Base-by-base conservation (phyloP, 2,888 invertebrate genomes). In the Elysia crispata region DNA sequence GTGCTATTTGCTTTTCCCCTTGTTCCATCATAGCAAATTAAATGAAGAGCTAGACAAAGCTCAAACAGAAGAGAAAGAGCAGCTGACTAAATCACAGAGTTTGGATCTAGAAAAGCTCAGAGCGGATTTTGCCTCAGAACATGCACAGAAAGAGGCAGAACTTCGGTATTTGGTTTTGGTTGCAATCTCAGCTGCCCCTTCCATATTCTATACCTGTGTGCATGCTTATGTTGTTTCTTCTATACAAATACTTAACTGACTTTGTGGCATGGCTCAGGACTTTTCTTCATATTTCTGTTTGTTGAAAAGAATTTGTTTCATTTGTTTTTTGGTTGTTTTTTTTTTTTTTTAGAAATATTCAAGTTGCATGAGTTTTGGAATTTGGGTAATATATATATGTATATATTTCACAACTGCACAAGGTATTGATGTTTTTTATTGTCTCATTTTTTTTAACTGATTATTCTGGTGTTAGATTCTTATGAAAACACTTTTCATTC, bases 91-190 rank as follows among this genome's bases (percentile, higher is more conserved):
- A 31, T 80, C 28, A 31, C 67, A 81, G 41, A 60, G 75, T 50
- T 80, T 79, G 31, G 82, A 83, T 23, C 76, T 82, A 25, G 49
- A 76, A 73, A 66, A 64, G 3, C 81, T 84, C 25, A 54, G 79
- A 20, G 74, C 74, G 3, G 81, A 83, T 54, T 77, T 33, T 74
- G 77, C n/a, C 30, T 31, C 54, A 28, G 13, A 23, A 18, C 23
- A 23, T 33, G 67, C 73, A 15, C 49, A 67, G 33, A 74, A 79
- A 67, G 79, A 79, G 23, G 79, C 67, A n/a, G 67, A 67, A 28
- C 25, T 79, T 66, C 79, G 79, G 79, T 79, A 79, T 74, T 74
- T 74, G 50, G 23, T 49, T 50, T 28, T 41, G 41, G 5, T 41
- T 41, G 41, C 11, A 6, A 41, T 41, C 41, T 11, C 41, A 41